These are phyloP conservation scores for Verasper variegatus DNA, from an alignment of 2,113 vertebrate genomes.

Conservation along the genomic window DNA sequence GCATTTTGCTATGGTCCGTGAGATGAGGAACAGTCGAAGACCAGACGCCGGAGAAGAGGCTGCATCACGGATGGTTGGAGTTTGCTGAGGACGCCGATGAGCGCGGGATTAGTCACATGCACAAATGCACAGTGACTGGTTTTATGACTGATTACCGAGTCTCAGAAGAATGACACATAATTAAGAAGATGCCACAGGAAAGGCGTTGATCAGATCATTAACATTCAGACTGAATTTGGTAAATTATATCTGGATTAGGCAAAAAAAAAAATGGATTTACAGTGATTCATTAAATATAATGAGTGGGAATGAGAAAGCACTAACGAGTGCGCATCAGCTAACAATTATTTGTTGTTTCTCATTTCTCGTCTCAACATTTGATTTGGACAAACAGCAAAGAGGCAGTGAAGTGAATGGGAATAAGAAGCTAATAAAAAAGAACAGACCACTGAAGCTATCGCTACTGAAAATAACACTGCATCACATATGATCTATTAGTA, in stretches of 20 bases:
- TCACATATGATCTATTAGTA: not conserved
- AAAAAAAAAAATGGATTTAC: constrained; percentile 26
- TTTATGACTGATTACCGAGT: constrained; percentile 29
- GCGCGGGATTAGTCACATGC: constrained; percentile 27
- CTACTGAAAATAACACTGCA: not conserved
- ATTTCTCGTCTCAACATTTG: not conserved
- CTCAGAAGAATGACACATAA: constrained; percentile 22
- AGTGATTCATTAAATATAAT: constrained; percentile 41
- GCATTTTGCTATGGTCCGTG: constrained; percentile 90
- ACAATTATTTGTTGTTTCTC: not conserved
- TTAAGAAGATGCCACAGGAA: constrained; percentile 22
- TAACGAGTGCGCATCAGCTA: not conserved
- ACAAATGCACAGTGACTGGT: constrained; percentile 24
- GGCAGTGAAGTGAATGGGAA: not conserved
- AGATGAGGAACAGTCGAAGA: constrained; percentile 91
- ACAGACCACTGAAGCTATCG: not conserved
- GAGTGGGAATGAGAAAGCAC: not conserved
- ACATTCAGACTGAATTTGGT: constrained; percentile 33
- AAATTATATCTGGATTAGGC: constrained; percentile 23
- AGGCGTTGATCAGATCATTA: constrained; percentile 31
- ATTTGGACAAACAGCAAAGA: constrained; percentile 16
- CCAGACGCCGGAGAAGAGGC: constrained; percentile 89
- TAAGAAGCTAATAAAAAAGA: not conserved
- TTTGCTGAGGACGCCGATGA: constrained; percentile 81
- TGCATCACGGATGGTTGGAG: constrained; percentile 93